Conservation (phyloP, 1,140 invertebrate genomes). For the Mycetomoellerius zeteki region DNA sequence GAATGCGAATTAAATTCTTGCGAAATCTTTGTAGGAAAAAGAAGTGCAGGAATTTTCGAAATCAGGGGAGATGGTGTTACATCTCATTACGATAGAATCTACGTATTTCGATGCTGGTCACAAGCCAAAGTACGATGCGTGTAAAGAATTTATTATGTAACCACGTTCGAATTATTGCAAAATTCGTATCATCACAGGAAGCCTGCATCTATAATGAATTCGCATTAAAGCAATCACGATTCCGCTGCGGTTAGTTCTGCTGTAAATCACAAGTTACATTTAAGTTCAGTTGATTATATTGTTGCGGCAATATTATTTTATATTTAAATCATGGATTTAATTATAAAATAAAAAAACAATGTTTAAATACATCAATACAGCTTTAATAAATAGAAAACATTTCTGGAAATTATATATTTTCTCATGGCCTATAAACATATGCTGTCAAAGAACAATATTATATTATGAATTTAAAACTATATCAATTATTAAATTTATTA, state of each 20-base stretch:
- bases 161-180: slow-evolving; percentile 70
- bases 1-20: slow-evolving; percentile 44
- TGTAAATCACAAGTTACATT: not conserved
- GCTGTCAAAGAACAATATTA: too few relatives aligned
- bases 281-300: not conserved
- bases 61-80: slow-evolving; percentile 63
- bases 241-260: not conserved
- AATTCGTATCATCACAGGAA: slow-evolving; percentile 58
- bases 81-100: slow-evolving; percentile 75
- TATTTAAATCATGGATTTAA: not conserved
- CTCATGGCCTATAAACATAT: not conserved
- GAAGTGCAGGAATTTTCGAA: slow-evolving; percentile 50
- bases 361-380: not conserved
- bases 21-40: slow-evolving; percentile 37
- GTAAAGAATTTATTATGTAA: slow-evolving; percentile 78
- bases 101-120: slow-evolving; percentile 77
- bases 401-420: not conserved
- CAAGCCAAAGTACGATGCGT: slow-evolving; percentile 67
- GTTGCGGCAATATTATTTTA: not conserved
- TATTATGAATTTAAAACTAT: not conserved
- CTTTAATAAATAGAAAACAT: not conserved
- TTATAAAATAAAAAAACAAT: slow-evolving; percentile 19
- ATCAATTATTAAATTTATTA: not conserved
- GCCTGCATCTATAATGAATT: slow-evolving; percentile 35
- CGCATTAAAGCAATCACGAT: slow-evolving; percentile 28